Conservation (phyloP, 2,113 vertebrate genomes). For the Gulo gulo region DNA sequence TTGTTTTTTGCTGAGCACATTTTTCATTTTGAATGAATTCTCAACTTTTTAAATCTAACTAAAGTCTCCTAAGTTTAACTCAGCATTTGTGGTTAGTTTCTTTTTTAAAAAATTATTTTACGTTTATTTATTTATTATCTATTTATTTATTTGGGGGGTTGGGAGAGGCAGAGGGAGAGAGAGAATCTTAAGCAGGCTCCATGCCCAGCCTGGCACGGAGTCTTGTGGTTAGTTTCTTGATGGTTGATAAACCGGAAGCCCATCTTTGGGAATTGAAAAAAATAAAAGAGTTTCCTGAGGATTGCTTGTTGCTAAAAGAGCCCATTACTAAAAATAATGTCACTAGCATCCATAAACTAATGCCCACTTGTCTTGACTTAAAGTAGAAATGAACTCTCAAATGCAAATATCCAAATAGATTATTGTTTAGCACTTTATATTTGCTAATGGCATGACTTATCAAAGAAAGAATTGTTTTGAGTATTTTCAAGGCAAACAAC, state of each 20-base stretch:
- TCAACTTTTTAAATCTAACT: slow-evolving; percentile 54
- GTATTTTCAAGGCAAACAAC: not conserved
- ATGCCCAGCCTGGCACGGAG: not conserved
- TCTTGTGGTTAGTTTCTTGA: not conserved
- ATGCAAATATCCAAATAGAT: not conserved
- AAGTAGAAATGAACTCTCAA: slow-evolving; percentile 29
- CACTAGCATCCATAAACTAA: not conserved
- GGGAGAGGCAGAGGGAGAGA: not conserved
- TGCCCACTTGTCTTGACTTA: not conserved
- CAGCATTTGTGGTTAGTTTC: slow-evolving; percentile 8
- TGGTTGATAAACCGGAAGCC: slow-evolving; percentile 15
- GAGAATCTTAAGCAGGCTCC: not conserved
- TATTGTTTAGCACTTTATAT: slow-evolving; percentile 23
- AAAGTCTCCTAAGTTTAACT: slow-evolving; percentile 51
- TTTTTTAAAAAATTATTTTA: not conserved
- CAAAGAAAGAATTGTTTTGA: slow-evolving; percentile 17
- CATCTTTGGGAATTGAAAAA: slow-evolving; percentile 17
- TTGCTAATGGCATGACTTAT: slow-evolving; percentile 1
- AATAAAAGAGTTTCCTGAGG: not conserved
- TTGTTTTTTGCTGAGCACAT: slow-evolving; percentile 20
- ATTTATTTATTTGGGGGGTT: not conserved
- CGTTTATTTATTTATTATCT: not conserved
- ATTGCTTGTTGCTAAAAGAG: not conserved
- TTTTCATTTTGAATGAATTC: slow-evolving; percentile 51
- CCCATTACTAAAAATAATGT: not conserved